phyloP scores from a whole-genome alignment of 1,140 invertebrate genomes.

The Pentalonia nigronervosa region DNA sequence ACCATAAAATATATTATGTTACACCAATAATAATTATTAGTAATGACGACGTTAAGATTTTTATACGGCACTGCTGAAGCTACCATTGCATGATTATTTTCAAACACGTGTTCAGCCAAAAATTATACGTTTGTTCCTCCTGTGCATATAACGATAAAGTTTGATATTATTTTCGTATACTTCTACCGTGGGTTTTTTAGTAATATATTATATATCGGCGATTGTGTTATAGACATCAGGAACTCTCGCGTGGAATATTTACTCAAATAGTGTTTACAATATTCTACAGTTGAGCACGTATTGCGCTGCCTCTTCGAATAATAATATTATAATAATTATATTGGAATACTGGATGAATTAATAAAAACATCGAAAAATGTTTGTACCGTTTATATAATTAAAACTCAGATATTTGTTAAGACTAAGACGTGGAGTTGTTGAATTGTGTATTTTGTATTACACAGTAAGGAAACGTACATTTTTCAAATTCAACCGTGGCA shows the following conservation, averaged over 20 bases:
- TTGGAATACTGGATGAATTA: background rate
- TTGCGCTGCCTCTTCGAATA: background rate
- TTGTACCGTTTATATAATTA: background rate
- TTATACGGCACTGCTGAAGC: background rate
- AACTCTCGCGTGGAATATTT: background rate
- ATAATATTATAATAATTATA: background rate
- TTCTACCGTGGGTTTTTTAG: background rate
- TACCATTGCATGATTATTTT: background rate
- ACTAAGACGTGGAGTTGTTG: background rate
- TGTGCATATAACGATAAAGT: background rate
- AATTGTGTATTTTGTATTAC: background rate
- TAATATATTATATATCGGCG: background rate
- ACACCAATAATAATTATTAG: background rate
- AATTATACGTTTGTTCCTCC: background rate
- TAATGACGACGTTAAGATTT: background rate
- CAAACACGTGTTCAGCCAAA: background rate
- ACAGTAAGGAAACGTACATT: background rate
- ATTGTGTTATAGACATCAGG: background rate
- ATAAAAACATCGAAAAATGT: background rate
- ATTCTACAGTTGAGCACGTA: background rate
- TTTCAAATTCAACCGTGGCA: background rate
- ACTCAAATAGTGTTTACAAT: background rate
- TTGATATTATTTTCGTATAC: background rate
- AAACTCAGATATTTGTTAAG: background rate
- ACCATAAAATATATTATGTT: background rate